Conservation (phyloP, 2,113 vertebrate genomes). For the Apodemus sylvaticus region DNA sequence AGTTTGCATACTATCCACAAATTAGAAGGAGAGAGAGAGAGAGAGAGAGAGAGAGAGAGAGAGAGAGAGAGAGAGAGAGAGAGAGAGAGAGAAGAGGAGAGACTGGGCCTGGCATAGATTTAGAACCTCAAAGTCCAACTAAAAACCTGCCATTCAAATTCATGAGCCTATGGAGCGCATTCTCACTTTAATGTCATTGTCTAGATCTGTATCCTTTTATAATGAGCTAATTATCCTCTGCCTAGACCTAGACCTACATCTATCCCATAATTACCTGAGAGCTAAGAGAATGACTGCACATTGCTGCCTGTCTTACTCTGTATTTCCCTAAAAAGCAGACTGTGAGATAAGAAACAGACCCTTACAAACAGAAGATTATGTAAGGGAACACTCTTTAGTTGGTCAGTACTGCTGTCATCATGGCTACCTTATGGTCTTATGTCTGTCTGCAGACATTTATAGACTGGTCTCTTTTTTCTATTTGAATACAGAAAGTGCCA, state of each 20-base stretch:
- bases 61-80: neutral
- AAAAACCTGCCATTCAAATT: neutral
- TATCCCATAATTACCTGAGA: neutral
- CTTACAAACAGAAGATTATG: neutral
- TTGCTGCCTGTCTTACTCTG: neutral
- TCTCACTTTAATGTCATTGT: neutral
- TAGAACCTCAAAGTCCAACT: neutral
- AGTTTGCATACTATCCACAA: neutral
- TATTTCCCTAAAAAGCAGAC: neutral
- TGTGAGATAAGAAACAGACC: neutral
- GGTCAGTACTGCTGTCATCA: too few species aligned
- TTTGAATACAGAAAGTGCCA: too few species aligned
- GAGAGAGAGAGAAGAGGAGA: neutral
- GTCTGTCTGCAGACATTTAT: neutral
- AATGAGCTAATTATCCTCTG: neutral
- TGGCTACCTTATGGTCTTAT: neutral
- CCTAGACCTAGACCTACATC: neutral
- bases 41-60: neutral
- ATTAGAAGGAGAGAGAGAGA: neutral
- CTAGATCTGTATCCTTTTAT: neutral
- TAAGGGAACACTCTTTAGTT: neutral
- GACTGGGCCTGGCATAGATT: neutral
- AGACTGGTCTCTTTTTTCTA: neutral
- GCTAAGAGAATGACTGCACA: neutral
- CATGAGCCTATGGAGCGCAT: neutral